Evolutionary conservation across 2,113 vertebrate genomes (phyloP).

Genomic region (Larimichthys crocea): DNA sequence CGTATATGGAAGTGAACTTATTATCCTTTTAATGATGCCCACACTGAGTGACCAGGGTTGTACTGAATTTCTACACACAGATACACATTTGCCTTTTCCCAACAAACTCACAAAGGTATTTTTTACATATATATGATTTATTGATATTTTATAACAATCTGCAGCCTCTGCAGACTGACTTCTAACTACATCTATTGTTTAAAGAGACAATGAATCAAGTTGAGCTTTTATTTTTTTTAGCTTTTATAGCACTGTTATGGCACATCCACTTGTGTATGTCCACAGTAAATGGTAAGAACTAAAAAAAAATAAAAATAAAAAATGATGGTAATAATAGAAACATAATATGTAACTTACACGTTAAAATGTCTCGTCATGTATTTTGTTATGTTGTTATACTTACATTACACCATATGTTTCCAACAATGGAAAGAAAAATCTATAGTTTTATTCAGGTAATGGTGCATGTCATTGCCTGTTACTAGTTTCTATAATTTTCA

Average conservation of each 20-base stretch:
- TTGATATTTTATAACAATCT: background rate
- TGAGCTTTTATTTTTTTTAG: background rate
- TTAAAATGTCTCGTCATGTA: too few relatives aligned
- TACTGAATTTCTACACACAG: background rate
- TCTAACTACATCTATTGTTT: background rate
- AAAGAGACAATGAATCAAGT: background rate
- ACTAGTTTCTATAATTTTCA: too few relatives aligned
- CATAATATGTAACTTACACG: too few relatives aligned
- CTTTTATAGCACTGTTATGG: background rate
- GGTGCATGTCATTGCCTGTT: too few relatives aligned
- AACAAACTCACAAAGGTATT: background rate
- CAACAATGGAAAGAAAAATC: too few relatives aligned
- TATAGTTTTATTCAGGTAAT: too few relatives aligned
- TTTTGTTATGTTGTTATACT: too few relatives aligned
- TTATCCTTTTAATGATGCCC: background rate
- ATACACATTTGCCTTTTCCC: background rate
- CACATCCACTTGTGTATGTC: background rate
- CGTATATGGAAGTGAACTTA: background rate
- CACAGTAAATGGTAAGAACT: background rate
- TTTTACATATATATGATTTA: background rate
- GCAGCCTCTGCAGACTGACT: background rate
- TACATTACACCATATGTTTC: too few relatives aligned
- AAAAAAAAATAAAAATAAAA: too few relatives aligned
- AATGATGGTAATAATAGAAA: background rate
- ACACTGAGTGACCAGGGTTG: background rate